Evolutionary conservation across 2,888 invertebrate genomes (phyloP), one percentile per base, ranked within the genome.

Genomic region (Tachina grossa): DNA sequence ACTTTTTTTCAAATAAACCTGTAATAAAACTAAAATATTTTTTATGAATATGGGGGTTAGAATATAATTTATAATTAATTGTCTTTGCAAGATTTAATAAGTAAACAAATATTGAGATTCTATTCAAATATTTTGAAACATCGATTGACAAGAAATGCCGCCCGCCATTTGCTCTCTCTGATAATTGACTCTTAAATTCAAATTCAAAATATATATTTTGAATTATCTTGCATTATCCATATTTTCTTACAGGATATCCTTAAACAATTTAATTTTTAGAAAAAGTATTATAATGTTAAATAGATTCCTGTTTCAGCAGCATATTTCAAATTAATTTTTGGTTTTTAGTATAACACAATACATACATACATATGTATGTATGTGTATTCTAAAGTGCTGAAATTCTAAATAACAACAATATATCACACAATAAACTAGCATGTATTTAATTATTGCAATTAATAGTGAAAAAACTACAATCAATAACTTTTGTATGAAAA

Each of bases 201-300:
- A 51, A 16, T 51, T 53, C 10, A 43, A 61, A 63, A 47, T 11
- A 41, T 8, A n/a, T 8, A n/a, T 16, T 53, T 53, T 8, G 10
- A 53, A 53, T 16, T 16, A 8, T 53, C 10, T 53, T 9, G 19
- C 16, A 16, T 10, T 31, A 31, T 31, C 31, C 31, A 31, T 31
- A 6, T 16, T 16, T 16, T 16, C n/a, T 53, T 53, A 71, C 31
- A 31, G 31, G 31, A 31, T 1, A 31, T 6, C 31, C 22, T 53
- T 22, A 19, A 19, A 19, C 1, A 9, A 57, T 14, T 53, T 65
- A 53, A n/a, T 63, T 53, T 53, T 11, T 43, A 43, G 43, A n/a
- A 63, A 63, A 75, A 75, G 65, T 76, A 76, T 76, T 76, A 66
- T 41, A 61, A 55, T 47, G 4, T 66, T 76, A 31, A 76, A 66